Evolutionary conservation across 1,140 invertebrate species (phyloP).

Genomic region (Maniola jurtina): DNA sequence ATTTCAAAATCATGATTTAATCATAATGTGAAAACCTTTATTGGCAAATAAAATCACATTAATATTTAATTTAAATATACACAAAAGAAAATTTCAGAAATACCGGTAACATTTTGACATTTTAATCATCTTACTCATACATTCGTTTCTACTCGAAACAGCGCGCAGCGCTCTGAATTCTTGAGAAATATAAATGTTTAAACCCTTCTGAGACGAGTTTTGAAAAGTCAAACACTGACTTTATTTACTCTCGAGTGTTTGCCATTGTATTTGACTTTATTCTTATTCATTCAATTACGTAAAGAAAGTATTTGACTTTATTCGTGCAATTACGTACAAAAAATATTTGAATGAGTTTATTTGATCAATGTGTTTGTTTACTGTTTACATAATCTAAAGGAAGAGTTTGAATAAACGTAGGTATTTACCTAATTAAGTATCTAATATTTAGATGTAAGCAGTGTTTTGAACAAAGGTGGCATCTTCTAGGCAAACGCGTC

Average conservation of each 20-base stretch:
- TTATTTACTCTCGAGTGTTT: conserved; percentile 8
- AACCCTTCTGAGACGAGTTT: conserved; percentile 16
- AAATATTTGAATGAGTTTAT: too few species aligned
- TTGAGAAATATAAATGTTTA: conserved; percentile 12
- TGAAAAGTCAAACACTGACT: conserved; percentile 10
- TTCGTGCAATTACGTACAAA: background rate
- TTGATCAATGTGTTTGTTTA: too few species aligned
- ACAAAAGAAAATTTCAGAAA: background rate
- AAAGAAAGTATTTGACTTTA: background rate
- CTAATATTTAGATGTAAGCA: too few species aligned
- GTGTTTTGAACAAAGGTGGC: too few species aligned
- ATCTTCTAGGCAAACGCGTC: too few species aligned
- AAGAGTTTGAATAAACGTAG: too few species aligned
- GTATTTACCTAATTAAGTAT: too few species aligned
- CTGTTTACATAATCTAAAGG: too few species aligned
- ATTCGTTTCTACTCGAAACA: conserved; percentile 1
- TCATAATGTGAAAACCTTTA: background rate
- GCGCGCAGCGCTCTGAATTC: background rate
- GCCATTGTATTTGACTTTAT: conserved; percentile 4
- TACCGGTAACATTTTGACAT: conserved; percentile 1
- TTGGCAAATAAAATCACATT: background rate
- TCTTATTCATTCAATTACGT: conserved; percentile 11
- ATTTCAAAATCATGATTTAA: too few species aligned
- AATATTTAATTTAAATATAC: background rate
- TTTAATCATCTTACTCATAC: conserved; percentile 16